These are phyloP conservation scores for Henricia sp. DNA, from an alignment of 53 echinoderm and acorn worm species.

Conservation along the genomic window DNA sequence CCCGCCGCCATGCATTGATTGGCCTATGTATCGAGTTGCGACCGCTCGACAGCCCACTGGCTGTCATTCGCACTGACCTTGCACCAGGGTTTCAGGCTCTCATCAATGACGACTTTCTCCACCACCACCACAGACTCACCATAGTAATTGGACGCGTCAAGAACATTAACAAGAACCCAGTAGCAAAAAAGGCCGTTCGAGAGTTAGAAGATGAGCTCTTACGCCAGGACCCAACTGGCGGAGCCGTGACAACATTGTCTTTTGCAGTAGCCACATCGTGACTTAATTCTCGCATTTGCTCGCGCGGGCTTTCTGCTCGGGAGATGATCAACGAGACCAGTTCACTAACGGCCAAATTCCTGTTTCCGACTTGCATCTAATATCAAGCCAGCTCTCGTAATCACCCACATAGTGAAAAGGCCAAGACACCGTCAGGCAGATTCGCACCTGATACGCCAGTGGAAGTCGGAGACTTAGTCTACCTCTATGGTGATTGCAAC, in stretches of 20 bases:
- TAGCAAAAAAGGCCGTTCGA: slow-evolving; percentile 72
- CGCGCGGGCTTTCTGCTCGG: slow-evolving; percentile 23
- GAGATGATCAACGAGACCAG: slow-evolving; percentile 31
- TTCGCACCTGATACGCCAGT: background rate
- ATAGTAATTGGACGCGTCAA: slow-evolving; percentile 45
- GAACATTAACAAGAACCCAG: slow-evolving; percentile 77
- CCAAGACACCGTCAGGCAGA: background rate
- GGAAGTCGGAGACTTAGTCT: background rate
- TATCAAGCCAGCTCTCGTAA: slow-evolving; percentile 10
- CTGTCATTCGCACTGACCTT: slow-evolving; percentile 65
- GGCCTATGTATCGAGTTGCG: slow-evolving; percentile 60
- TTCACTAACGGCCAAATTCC: slow-evolving; percentile 42
- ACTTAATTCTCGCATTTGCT: slow-evolving; percentile 29
- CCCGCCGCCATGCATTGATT: slow-evolving; percentile 64
- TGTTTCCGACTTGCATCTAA: slow-evolving; percentile 5
- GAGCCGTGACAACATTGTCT: slow-evolving; percentile 7
- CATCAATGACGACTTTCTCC: background rate
- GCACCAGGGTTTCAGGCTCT: slow-evolving; percentile 61
- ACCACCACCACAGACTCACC: background rate
- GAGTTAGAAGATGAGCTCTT: slow-evolving; percentile 75
- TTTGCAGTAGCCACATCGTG: background rate
- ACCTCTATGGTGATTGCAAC: slow-evolving; percentile 8
- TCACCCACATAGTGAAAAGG: slow-evolving; percentile 27
- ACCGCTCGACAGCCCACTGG: slow-evolving; percentile 58
- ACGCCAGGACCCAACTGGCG: slow-evolving; percentile 46